Base-by-base conservation (phyloP, 2,888 invertebrate species). In the Cheilosia vulpina region DNA sequence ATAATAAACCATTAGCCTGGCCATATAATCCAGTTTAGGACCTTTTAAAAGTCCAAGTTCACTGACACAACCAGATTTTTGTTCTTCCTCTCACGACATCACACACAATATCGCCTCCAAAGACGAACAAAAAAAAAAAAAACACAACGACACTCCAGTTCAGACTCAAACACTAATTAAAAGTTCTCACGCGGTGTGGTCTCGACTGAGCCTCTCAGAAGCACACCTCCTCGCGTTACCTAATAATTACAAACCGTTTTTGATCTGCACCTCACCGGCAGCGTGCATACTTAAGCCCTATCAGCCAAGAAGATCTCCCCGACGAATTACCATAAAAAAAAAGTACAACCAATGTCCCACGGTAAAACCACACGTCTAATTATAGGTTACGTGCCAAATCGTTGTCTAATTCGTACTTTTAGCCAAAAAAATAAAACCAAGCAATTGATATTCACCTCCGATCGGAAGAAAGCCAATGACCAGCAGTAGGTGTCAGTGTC, bases 171-270 rank as follows among this genome's bases (percentile, higher is more conserved):
- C 71, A 78, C 63, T 84, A 84, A 84, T 84, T 84, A 84, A 80
- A 80, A 80, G 75, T 79, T 84, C 84, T 76, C 84, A 84, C 84
- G 75, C 75, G 50, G 69, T 75, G 75, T 84, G 84, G 65, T 73
- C 84, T 77, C 38, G 17, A 65, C 38, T 38, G 38, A 13, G 38
- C 38, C 34, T 38, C 31, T 65, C 47, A 38, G 55, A 47, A 50
- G 53, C 78, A 72, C 83, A 63, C 73, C 77, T 68, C 50, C 78
- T 57, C 58, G 80, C 65, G 80, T 84, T 80, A 84, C 80, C 84
- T 76, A 84, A 80, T 75, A 84, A 84, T 84, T 84, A 84, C 58
- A 66, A 84, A 84, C 73, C 11, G 83, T 83, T 72, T 82, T 63
- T 78, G 62, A 65, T 78, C 65, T 73, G 68, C 78, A 75, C 50